Evolutionary conservation across 2,797 vertebrate species (phyloP), one percentile per base, ranked within the genome.

Genomic region (Enteromius anoplus): DNA sequence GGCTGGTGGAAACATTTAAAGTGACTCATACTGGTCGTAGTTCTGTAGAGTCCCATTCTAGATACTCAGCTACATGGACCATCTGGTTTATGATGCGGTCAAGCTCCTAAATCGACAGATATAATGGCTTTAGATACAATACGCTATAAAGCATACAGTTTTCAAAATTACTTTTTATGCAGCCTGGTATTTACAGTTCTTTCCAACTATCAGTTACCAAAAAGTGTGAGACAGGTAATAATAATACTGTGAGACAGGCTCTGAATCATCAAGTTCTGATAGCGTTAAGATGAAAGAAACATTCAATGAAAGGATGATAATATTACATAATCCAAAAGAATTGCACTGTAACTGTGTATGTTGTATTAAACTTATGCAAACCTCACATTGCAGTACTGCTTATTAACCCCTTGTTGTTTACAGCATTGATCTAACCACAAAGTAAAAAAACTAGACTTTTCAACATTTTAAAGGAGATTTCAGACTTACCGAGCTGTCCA

Each of bases 61-160:
- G 94, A 89, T 98, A 98, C 90, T 97, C 97, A 0, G 97, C 97
- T 26, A 99, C 95, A 0, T 98, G 97, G 55, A 99, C 96, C 97
- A 99, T 98, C 92, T 99, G 97, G 90, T 92, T 97, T 89, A 98
- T 97, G 88, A 99, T 99, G 4, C 94, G 95, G 87, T 99, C 97
- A 89, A 98, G 91, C 90, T 98, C 97, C 97, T 99, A 58, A 26
- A 17, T 70, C 9, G 15, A 85, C 11, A 84, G 45, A 66, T 51
- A 80, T 58, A 3, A 62, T 19, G 66, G 29, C 42, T n/a, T 85
- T 78, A 85, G 40, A 82, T 19, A 34, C 78, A 29, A 76, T 17
- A 64, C 66, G 68, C 58, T 32, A 81, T 75, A 82, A 10, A 62
- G 23, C 34, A 71, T 73, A 34, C n/a, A 72, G 19, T 76, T 34